Evolutionary conservation across 2,113 vertebrate genomes (phyloP).

Genomic region (Benitochromis conjunctus): DNA sequence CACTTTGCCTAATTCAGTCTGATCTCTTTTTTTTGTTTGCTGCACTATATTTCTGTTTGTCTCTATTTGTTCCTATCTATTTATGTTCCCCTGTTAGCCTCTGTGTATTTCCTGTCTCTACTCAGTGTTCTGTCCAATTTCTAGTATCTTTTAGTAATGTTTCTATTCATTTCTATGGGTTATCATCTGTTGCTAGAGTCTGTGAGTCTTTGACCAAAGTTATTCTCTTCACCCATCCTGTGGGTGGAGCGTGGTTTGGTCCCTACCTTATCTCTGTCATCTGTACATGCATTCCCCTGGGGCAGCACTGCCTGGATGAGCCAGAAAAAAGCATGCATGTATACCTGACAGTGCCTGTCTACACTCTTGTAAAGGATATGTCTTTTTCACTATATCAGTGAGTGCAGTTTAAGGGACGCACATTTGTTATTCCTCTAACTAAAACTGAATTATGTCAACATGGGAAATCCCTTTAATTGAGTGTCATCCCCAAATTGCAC

Average conservation of each 20-base stretch:
- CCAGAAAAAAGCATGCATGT: conserved; percentile 40
- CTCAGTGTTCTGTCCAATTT: conserved; percentile 35
- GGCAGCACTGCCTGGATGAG: not conserved
- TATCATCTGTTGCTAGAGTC: conserved; percentile 18
- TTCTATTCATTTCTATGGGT: conserved; percentile 34
- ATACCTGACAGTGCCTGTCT: conserved; percentile 52
- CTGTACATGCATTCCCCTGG: conserved; percentile 39
- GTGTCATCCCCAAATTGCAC: conserved; percentile 32
- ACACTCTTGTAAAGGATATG: conserved; percentile 42
- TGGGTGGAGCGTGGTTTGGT: conserved; percentile 54
- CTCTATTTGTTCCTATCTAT: conserved; percentile 19
- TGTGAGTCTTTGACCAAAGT: conserved; percentile 47
- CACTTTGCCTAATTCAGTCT: conserved; percentile 9
- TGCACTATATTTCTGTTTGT: conserved; percentile 5
- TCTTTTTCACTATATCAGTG: conserved; percentile 44
- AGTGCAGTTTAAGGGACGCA: conserved; percentile 32
- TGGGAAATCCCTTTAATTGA: not conserved
- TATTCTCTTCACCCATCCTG: conserved; percentile 26
- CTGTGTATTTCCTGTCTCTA: conserved; percentile 47
- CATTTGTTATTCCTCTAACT: not conserved
- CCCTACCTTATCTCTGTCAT: conserved; percentile 46
- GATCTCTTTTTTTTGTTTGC: not conserved
- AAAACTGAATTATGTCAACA: conserved; percentile 27
- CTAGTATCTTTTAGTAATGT: conserved; percentile 16
- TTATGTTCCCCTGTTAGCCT: conserved; percentile 21